Evolutionary conservation across 2,888 invertebrate genomes (phyloP).

Genomic region (Entomobrya proxima): DNA sequence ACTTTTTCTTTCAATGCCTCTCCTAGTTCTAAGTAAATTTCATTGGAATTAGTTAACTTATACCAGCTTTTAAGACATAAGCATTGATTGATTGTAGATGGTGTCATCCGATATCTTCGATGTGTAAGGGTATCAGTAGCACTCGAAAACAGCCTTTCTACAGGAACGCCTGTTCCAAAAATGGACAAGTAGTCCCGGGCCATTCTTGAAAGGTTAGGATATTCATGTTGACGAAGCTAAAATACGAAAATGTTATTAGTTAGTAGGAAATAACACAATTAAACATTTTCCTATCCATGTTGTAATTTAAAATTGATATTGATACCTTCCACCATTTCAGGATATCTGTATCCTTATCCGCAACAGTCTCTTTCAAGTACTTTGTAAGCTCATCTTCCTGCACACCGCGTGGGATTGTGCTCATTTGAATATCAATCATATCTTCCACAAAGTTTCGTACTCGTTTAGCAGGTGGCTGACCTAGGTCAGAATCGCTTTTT

Average conservation of each 20-base stretch:
- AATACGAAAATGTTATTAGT: background rate
- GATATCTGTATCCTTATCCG: no score
- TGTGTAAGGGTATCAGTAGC: slow-evolving; percentile 37
- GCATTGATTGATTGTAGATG: background rate
- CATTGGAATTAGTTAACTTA: no score
- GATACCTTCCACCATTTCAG: no score
- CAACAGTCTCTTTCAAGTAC: no score
- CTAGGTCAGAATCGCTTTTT: background rate
- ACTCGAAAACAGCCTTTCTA: slow-evolving; percentile 60
- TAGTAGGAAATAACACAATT: background rate
- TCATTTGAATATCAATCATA: no score
- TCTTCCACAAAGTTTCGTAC: no score
- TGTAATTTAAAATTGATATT: no score
- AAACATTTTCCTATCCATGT: background rate
- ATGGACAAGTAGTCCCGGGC: slow-evolving; percentile 54
- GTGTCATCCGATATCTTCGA: background rate
- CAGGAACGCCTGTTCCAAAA: slow-evolving; percentile 58
- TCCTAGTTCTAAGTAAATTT: no score
- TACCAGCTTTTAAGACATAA: background rate
- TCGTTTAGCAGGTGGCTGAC: no score
- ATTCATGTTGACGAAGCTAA: slow-evolving; percentile 26
- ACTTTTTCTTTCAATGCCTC: no score
- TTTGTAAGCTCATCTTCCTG: no score
- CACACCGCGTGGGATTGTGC: no score
- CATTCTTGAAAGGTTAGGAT: slow-evolving; percentile 58